phyloP scores from a whole-genome alignment of 2,888 invertebrate species.

The Sphinx pinastri region DNA sequence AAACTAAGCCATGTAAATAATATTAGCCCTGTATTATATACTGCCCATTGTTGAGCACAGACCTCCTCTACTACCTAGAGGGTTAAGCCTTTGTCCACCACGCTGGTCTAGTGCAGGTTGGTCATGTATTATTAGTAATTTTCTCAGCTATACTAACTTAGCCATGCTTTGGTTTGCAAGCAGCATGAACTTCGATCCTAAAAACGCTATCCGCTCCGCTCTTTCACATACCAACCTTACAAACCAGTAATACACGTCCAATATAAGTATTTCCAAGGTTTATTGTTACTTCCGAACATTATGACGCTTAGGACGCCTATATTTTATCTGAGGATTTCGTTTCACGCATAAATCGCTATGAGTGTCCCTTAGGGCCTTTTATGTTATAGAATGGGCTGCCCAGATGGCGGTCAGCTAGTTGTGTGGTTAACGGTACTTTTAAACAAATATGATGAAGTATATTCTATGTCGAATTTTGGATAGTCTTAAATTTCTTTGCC shows the following conservation, averaged over 20 bases:
- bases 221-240: not conserved
- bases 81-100: no score
- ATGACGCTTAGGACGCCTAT: slow-evolving; percentile 27
- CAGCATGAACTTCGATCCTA: no score
- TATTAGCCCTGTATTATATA: no score
- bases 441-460: not conserved
- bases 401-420: slow-evolving; percentile 2
- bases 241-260: slow-evolving; percentile 36
- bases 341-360: slow-evolving; percentile 25
- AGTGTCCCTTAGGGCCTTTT: slow-evolving; percentile 26
- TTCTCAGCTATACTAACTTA: no score
- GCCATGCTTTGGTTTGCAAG: no score
- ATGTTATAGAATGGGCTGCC: not conserved
- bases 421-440: not conserved
- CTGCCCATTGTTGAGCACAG: no score
- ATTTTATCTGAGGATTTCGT: slow-evolving; percentile 30
- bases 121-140: no score
- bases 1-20: no score
- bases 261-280: slow-evolving; percentile 35
- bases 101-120: no score
- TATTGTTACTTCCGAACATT: slow-evolving; percentile 29
- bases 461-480: no score
- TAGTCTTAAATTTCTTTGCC: no score
- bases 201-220: not conserved
- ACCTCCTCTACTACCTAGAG: no score